These are phyloP conservation scores for Sclerurus mexicanus DNA, from an alignment of 2,113 vertebrate genomes.

Conservation along the genomic window DNA sequence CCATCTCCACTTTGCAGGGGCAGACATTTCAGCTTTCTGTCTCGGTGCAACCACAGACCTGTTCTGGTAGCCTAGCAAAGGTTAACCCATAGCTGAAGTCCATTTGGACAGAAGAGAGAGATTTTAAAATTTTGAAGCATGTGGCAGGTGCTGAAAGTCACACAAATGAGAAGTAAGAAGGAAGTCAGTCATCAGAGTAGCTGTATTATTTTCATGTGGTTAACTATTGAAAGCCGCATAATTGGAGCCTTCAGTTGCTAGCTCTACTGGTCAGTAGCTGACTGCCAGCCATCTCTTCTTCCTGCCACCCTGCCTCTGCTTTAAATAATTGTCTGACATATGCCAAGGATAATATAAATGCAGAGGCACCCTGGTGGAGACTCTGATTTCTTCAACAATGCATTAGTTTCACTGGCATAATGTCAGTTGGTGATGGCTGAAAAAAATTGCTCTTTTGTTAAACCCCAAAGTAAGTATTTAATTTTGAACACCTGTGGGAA, in stretches of 20 bases:
- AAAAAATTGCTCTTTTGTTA: not conserved
- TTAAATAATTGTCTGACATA: fast-evolving
- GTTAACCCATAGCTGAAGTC: not conserved
- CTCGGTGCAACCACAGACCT: not conserved
- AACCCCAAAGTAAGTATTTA: not conserved
- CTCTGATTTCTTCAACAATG: fast-evolving
- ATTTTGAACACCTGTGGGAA: constrained; percentile 38
- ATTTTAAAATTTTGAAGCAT: not conserved
- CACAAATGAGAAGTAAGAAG: not conserved
- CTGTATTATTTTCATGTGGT: not conserved
- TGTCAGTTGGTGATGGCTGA: not conserved
- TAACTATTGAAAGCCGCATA: not conserved
- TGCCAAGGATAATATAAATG: not conserved
- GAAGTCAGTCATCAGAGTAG: not conserved
- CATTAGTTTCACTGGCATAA: not conserved
- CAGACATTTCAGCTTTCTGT: not conserved
- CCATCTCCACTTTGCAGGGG: not conserved
- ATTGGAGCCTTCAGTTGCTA: not conserved
- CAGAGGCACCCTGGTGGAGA: not conserved
- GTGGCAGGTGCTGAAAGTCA: not conserved
- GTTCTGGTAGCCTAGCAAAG: not conserved
- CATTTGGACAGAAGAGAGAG: not conserved
- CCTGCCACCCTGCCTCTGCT: not conserved
- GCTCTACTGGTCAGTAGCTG: not conserved
- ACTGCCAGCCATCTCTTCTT: not conserved